Conservation (phyloP, 2,797 vertebrate genomes). For the Onychomys torridus region DNA sequence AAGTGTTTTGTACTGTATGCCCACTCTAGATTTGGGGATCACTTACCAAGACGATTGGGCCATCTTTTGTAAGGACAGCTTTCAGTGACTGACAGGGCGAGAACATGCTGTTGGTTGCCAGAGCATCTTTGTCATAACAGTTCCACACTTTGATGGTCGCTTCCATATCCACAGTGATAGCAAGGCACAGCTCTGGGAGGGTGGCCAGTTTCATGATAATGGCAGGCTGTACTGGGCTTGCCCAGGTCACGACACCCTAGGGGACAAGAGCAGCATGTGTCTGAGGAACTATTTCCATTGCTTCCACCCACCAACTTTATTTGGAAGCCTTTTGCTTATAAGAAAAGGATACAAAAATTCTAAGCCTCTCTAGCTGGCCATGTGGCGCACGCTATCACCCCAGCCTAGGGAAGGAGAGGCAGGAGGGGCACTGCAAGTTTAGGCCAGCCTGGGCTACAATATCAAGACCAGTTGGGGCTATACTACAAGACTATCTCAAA, state of each 20-base stretch:
- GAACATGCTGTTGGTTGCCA: background rate
- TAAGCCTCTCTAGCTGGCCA: background rate
- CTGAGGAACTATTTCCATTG: background rate
- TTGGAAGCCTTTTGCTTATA: background rate
- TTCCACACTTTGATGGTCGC: background rate
- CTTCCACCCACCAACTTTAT: background rate
- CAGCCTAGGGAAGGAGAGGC: background rate
- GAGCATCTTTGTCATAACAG: background rate
- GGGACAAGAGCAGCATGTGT: background rate
- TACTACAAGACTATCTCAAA: background rate
- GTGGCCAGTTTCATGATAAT: background rate
- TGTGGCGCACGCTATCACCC: background rate
- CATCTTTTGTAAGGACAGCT: background rate
- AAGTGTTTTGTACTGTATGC: background rate
- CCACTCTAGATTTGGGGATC: background rate
- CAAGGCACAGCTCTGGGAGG: background rate
- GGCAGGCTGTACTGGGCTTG: background rate
- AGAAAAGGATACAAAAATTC: background rate
- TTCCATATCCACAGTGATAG: background rate
- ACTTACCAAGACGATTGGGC: background rate
- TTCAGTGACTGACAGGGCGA: accelerated
- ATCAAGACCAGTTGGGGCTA: background rate
- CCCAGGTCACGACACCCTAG: background rate
- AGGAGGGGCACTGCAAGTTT: too few relatives aligned
- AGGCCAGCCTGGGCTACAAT: background rate